phyloP scores from a whole-genome alignment of 2,797 vertebrate species.

The Eleutherodactylus coqui region DNA sequence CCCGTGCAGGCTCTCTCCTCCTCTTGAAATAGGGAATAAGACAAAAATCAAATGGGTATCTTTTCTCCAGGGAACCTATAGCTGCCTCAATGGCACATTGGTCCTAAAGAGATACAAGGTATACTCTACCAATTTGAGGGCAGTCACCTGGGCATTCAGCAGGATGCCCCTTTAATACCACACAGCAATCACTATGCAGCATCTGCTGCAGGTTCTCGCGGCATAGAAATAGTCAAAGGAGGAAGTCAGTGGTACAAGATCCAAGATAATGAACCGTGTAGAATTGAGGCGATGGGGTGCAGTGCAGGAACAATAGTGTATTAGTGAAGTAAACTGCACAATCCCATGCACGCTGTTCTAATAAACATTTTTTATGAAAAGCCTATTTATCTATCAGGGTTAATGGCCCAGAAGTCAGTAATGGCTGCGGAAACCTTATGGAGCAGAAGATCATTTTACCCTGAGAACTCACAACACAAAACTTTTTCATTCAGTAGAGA shows the following conservation, averaged over 20 bases:
- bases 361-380: not conserved
- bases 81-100: too few relatives aligned
- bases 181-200: not conserved
- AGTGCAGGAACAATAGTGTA: not conserved
- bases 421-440: not conserved
- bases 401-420: not conserved
- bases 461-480: not conserved
- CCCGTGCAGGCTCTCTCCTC: too few relatives aligned
- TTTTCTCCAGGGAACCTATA: too few relatives aligned
- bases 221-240: not conserved
- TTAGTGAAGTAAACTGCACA: not conserved
- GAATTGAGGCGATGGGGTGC: not conserved
- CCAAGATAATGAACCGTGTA: not conserved
- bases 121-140: too few relatives aligned
- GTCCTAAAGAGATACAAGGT: too few relatives aligned
- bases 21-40: too few relatives aligned
- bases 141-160: too few relatives aligned
- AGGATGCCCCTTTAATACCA: too few relatives aligned
- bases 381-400: not conserved
- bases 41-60: too few relatives aligned
- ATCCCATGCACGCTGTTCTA: not conserved
- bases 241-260: not conserved
- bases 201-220: not conserved
- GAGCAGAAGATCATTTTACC: not conserved
- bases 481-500: not conserved